Evolutionary conservation across 2,113 vertebrate genomes (phyloP).

Genomic region (Mastomys natalensis): DNA sequence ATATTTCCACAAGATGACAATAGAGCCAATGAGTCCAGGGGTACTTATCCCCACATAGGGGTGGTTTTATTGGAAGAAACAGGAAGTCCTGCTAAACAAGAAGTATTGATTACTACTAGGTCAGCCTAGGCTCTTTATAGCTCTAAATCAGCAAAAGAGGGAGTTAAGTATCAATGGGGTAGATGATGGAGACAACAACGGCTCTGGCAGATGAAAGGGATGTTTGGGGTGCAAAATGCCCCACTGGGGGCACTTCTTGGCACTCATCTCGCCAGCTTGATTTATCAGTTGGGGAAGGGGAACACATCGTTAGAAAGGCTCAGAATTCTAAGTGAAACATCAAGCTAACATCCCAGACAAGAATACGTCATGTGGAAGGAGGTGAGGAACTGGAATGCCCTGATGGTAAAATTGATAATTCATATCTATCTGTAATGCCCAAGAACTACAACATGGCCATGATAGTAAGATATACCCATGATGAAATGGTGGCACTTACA

Average conservation of each 20-base stretch:
- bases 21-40: not conserved
- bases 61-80: not conserved
- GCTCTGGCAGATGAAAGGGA: not conserved
- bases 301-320: not conserved
- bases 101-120: not conserved
- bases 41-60: not conserved
- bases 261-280: not conserved
- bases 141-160: not conserved
- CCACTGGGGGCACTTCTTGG: not conserved
- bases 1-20: constrained; percentile 30
- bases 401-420: fast-evolving
- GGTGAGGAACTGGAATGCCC: not conserved
- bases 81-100: not conserved
- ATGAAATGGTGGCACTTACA: not conserved
- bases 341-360: not conserved
- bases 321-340: not conserved
- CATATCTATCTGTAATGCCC: not conserved
- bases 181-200: not conserved
- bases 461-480: not conserved
- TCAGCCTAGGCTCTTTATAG: not conserved
- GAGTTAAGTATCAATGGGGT: not conserved
- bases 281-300: not conserved
- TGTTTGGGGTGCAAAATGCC: not conserved
- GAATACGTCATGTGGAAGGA: not conserved
- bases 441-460: too few relatives aligned